Conservation (phyloP, 1,140 invertebrate species). For the Trissolcus basalis region DNA sequence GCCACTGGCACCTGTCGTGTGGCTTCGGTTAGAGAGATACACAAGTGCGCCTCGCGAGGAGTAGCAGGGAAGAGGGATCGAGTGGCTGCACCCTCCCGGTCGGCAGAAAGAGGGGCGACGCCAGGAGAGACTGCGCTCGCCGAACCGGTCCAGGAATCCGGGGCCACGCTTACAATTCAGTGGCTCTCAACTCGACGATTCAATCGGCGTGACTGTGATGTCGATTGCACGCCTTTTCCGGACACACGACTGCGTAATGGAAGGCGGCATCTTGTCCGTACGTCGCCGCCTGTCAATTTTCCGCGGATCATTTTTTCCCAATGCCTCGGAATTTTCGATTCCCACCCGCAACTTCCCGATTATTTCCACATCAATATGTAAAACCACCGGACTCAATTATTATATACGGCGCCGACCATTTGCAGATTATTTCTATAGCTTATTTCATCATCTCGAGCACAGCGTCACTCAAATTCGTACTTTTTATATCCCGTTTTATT, state of each 20-base stretch:
- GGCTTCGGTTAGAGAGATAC: constrained; percentile 63
- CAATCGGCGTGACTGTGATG: constrained; percentile 44
- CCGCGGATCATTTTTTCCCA: too few species aligned
- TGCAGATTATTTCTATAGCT: too few species aligned
- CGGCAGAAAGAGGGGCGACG: constrained; percentile 10
- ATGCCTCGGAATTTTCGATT: too few species aligned
- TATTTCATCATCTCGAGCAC: too few species aligned
- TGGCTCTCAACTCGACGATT: constrained; percentile 65
- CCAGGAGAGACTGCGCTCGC: constrained; percentile 53
- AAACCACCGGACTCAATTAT: too few species aligned
- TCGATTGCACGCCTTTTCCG: constrained; percentile 48
- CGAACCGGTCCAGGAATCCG: constrained; percentile 74
- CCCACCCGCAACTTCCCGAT: too few species aligned
- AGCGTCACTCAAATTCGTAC: too few species aligned
- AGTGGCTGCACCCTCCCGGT: constrained; percentile 21
- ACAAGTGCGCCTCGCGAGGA: constrained; percentile 38
- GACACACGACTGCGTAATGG: constrained; percentile 30
- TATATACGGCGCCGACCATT: too few species aligned
- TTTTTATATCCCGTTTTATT: too few species aligned
- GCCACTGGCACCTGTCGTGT: constrained; percentile 74
- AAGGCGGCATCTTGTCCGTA: constrained; percentile 21
- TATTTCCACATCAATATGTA: too few species aligned
- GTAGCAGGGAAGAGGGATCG: constrained; percentile 26
- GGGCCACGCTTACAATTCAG: constrained; percentile 73
- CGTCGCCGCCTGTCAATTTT: too few species aligned